These are phyloP conservation scores for Zoanthus sansibaricus DNA, from an alignment of 92 coral and sea anemone species.

Conservation along the genomic window DNA sequence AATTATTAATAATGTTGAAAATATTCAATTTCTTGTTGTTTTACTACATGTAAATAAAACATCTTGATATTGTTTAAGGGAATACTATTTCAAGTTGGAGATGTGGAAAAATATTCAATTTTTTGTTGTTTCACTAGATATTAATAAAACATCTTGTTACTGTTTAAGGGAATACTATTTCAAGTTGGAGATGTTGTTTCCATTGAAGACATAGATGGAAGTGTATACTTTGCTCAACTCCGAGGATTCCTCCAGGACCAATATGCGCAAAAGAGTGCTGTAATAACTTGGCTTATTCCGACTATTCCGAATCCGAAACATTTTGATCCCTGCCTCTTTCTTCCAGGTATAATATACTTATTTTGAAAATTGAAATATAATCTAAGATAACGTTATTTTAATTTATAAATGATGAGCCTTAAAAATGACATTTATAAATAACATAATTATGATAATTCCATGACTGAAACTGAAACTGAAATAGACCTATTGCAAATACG, in stretches of 20 bases:
- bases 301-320: slow-evolving; percentile 82
- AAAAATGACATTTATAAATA: too few species aligned
- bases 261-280: slow-evolving; percentile 94
- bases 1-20: too few species aligned
- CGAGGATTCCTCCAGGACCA: slow-evolving; percentile 96
- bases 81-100: slow-evolving; percentile 93
- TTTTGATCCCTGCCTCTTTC: slow-evolving; percentile 93
- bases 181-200: slow-evolving; percentile 98
- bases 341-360: slow-evolving; percentile 74
- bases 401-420: too few species aligned
- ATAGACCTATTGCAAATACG: too few species aligned
- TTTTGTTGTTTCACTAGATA: too few species aligned
- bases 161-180: slow-evolving; percentile 78
- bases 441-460: too few species aligned
- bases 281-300: slow-evolving; percentile 96
- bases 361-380: not conserved
- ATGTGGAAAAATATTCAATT: slow-evolving; percentile 32
- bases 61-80: slow-evolving; percentile 53
- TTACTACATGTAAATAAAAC: not conserved
- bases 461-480: too few species aligned
- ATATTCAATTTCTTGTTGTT: too few species aligned
- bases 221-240: slow-evolving; percentile 86
- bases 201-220: slow-evolving; percentile 91
- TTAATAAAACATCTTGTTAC: not conserved
- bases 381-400: not conserved